phyloP scores from a whole-genome alignment of 2,113 vertebrate species.

The Plestiodon gilberti region DNA sequence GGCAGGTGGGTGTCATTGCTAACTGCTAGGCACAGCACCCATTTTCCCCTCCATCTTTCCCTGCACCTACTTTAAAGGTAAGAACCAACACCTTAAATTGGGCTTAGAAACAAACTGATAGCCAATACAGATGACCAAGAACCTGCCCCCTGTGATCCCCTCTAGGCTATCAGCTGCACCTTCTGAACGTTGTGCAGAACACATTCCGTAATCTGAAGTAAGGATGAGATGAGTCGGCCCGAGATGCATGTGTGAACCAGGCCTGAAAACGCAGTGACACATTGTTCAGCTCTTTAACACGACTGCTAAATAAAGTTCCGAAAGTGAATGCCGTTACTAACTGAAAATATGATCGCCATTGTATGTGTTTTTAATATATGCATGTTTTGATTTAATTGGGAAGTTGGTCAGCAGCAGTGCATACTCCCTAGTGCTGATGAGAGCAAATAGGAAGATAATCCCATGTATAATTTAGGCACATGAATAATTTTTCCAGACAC shows the following conservation, averaged over 20 bases:
- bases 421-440: not conserved
- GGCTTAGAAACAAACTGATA: too few species aligned
- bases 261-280: not conserved
- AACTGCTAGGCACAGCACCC: too few species aligned
- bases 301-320: not conserved
- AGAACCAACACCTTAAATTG: too few species aligned
- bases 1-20: too few species aligned
- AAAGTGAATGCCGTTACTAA: not conserved
- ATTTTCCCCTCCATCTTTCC: too few species aligned
- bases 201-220: not conserved
- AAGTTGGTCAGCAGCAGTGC: not conserved
- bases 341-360: not conserved
- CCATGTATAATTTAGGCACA: not conserved
- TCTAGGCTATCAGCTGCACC: too few species aligned
- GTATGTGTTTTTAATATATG: not conserved
- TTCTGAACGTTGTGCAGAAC: too few species aligned
- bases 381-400: not conserved
- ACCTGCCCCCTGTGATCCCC: too few species aligned
- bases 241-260: not conserved
- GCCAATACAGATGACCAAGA: too few species aligned
- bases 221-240: too few species aligned
- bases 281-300: too few species aligned
- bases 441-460: not conserved
- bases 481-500: constrained; percentile 6
- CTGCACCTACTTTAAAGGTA: too few species aligned